These are phyloP conservation scores for Notolepis coatsorum DNA, from an alignment of 2,797 vertebrate genomes.

Conservation along the genomic window DNA sequence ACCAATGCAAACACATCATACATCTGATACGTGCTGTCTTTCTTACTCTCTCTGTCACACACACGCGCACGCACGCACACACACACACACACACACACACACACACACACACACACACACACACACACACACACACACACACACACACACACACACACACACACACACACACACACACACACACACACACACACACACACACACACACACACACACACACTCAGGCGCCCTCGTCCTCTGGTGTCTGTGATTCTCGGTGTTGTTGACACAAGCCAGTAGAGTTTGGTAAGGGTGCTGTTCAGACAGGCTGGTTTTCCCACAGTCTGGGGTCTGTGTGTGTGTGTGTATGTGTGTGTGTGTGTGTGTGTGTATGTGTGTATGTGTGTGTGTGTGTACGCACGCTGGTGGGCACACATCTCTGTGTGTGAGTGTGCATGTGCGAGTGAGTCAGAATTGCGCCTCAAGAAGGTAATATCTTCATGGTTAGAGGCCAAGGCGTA, in stretches of 20 bases:
- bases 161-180: constrained; percentile 25
- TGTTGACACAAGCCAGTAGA: constrained; percentile 51
- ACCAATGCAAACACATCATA: constrained; percentile 33
- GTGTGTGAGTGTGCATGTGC: not conserved
- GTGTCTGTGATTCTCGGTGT: constrained; percentile 31
- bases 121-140: constrained; percentile 51
- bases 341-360: not conserved
- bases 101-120: constrained; percentile 24
- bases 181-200: constrained; percentile 43
- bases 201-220: constrained; percentile 10
- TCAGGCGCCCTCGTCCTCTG: not conserved
- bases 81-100: constrained; percentile 31
- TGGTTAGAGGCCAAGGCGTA: too few relatives aligned
- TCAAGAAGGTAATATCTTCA: too few relatives aligned
- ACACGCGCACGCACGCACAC: constrained; percentile 8
- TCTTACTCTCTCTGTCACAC: too few relatives aligned
- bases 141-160: constrained; percentile 28
- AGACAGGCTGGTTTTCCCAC: constrained; percentile 77
- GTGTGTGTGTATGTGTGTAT: not conserved
- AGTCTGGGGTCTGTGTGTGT: constrained; percentile 7
- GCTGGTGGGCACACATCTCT: not conserved
- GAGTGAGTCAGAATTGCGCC: constrained; percentile 12
- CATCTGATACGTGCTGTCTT: too few relatives aligned
- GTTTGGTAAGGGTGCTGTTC: constrained; percentile 62
- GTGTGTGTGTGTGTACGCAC: constrained; percentile 17